These are phyloP conservation scores for Artibeus jamaicensis DNA, from an alignment of 2,797 vertebrate genomes.

Conservation along the genomic window DNA sequence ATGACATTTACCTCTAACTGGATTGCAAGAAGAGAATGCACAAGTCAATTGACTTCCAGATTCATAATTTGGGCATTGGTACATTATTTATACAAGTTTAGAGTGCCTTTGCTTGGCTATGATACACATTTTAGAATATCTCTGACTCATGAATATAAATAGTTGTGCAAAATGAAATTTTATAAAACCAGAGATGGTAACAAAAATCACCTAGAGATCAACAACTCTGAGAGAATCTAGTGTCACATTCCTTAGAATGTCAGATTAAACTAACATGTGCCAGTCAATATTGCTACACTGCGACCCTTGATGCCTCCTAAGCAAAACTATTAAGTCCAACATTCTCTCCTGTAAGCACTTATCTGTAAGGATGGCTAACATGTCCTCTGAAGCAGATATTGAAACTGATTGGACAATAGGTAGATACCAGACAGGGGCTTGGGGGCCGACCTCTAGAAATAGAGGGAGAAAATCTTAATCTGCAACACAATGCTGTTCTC, in stretches of 20 bases:
- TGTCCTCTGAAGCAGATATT: constrained; percentile 94
- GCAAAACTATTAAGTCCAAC: constrained; percentile 96
- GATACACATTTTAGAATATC: constrained; percentile 81
- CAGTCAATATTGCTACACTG: constrained; percentile 93
- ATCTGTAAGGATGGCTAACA: constrained; percentile 94
- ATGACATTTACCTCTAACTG: background rate
- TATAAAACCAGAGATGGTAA: constrained; percentile 82
- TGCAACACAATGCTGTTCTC: constrained; percentile 97
- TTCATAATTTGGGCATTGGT: constrained; percentile 72
- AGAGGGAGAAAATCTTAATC: constrained; percentile 99
- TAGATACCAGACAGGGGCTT: constrained; percentile 92
- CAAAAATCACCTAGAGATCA: constrained; percentile 84
- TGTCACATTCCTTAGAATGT: constrained; percentile 88
- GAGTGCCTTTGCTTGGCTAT: constrained; percentile 73
- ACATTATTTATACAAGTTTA: constrained; percentile 56
- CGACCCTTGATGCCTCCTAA: constrained; percentile 90
- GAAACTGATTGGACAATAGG: constrained; percentile 96
- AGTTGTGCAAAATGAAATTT: constrained; percentile 83
- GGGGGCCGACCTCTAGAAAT: constrained; percentile 92
- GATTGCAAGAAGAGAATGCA: constrained; percentile 6
- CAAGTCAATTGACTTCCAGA: background rate
- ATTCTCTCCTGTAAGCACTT: constrained; percentile 94
- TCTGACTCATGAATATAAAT: constrained; percentile 86
- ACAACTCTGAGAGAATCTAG: constrained; percentile 84
- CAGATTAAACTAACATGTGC: constrained; percentile 93